Base-by-base conservation (phyloP, 1,140 invertebrate genomes). In the Pogonomyrmex californicus region DNA sequence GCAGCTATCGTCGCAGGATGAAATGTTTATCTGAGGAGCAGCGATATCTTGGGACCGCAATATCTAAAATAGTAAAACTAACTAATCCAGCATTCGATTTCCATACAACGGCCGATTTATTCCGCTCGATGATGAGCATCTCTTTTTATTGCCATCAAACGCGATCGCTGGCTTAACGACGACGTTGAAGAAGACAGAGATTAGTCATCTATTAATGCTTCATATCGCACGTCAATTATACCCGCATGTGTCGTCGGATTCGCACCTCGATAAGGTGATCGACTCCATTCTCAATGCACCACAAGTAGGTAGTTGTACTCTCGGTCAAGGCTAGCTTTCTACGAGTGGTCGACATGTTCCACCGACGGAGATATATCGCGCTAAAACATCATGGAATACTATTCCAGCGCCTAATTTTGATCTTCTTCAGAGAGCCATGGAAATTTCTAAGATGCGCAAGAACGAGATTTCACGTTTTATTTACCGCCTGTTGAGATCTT, bases 261-360 rank as follows among this genome's bases (percentile, higher is more conserved):
- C 17, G 44, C 30, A 71, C 78, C 23, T 23, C 87, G 81, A 78
- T 71, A 81, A 85, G 77, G 60, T 33, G 82, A 89, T 88, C 68
- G 83, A 88, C 83, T 54, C n/a, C 78, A 82, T 89, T 85, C 65
- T 62, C 51, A 54, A 73, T 86, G 54, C 54, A 51, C 41, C 79
- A 23, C 85, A 92, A 93, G 91, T 91, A 92, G 92, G 89, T n/a
- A n/a, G n/a, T 92, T 92, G 88, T 89, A 65, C 78, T 90, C 86
- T 88, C 89, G 89, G 91, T 92, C 91, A 92, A 88, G 90, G 90
- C 90, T 88, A 90, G 71, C 85, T 88, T 91, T 92, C 91, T 92
- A 90, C 88, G 60, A 86, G 83, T 75, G 85, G 66, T 56, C 41
- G 63, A 81, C 23, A 85, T 47, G 44, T 75, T 73, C 36, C 71